These are phyloP conservation scores for Phyllopteryx taeniolatus DNA, from an alignment of 2,113 vertebrate species.

Conservation along the genomic window DNA sequence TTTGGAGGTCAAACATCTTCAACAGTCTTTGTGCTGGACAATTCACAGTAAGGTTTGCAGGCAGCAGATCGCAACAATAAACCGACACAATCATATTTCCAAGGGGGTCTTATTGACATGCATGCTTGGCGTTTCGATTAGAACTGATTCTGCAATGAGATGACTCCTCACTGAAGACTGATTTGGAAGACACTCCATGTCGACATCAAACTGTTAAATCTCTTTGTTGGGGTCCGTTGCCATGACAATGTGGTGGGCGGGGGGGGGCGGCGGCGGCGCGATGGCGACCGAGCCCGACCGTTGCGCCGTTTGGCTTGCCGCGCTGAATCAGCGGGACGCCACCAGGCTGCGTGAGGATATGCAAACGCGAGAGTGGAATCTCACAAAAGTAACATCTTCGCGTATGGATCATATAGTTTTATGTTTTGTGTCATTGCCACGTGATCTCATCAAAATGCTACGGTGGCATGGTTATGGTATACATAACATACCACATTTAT, in stretches of 20 bases:
- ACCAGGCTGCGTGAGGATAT: not conserved
- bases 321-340: not conserved
- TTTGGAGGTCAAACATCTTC: not conserved
- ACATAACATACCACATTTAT: not conserved
- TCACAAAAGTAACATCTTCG: not conserved
- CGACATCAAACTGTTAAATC: conserved; percentile 33
- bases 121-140: not conserved
- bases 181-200: conserved; percentile 22
- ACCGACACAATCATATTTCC: not conserved
- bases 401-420: not conserved
- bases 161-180: not conserved
- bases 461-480: not conserved
- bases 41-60: not conserved
- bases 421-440: not conserved
- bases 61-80: not conserved
- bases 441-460: not conserved
- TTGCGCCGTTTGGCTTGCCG: not conserved
- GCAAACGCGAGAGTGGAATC: not conserved
- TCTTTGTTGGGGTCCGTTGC: conserved; percentile 13
- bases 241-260: not conserved
- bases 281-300: not conserved
- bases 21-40: not conserved
- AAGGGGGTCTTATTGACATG: not conserved
- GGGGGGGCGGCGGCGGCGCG: not conserved
- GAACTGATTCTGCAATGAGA: not conserved